Evolutionary conservation across 53 echinoderm and acorn worm species (phyloP).

Genomic region (Pentamera pediparva): DNA sequence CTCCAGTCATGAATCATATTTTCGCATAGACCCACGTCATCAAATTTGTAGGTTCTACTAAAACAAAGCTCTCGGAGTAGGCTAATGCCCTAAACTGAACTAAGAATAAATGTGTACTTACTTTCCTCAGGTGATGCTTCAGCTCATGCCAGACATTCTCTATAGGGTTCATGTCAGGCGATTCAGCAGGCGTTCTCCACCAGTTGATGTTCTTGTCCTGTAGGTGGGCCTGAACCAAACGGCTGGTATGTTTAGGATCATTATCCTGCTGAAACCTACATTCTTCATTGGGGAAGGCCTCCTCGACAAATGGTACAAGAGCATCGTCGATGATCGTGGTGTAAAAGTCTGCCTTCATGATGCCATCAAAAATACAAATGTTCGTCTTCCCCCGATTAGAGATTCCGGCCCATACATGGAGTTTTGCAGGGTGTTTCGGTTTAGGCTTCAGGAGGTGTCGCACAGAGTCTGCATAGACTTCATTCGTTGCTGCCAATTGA

Average conservation of each 20-base stretch:
- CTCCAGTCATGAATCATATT: too few species aligned
- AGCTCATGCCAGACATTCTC: slow-evolving; percentile 47
- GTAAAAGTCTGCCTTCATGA: slow-evolving; percentile 33
- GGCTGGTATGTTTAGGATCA: slow-evolving; percentile 34
- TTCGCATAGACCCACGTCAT: too few species aligned
- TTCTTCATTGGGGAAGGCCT: background rate
- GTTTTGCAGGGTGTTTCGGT: slow-evolving; percentile 30
- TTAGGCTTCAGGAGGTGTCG: slow-evolving; percentile 13
- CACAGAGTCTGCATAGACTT: background rate
- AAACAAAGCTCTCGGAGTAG: too few species aligned
- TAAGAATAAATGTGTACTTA: background rate
- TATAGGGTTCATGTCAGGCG: slow-evolving; percentile 50
- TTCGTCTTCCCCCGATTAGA: slow-evolving; percentile 22
- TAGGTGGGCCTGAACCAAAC: background rate
- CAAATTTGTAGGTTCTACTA: too few species aligned
- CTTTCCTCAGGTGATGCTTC: slow-evolving; percentile 31
- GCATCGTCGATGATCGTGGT: slow-evolving; percentile 28
- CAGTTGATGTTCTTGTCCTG: slow-evolving; percentile 23
- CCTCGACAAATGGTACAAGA: slow-evolving; percentile 31
- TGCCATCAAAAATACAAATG: slow-evolving; percentile 36
- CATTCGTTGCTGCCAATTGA: background rate
- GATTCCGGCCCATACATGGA: slow-evolving; percentile 42
- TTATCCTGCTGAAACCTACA: slow-evolving; percentile 46
- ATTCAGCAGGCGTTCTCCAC: slow-evolving; percentile 49
- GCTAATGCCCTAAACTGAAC: too few species aligned